These are phyloP conservation scores for Cladorhizidae sp. DNA, from an alignment of 37 sponge, comb jelly and placozoan genomes.

Conservation along the genomic window DNA sequence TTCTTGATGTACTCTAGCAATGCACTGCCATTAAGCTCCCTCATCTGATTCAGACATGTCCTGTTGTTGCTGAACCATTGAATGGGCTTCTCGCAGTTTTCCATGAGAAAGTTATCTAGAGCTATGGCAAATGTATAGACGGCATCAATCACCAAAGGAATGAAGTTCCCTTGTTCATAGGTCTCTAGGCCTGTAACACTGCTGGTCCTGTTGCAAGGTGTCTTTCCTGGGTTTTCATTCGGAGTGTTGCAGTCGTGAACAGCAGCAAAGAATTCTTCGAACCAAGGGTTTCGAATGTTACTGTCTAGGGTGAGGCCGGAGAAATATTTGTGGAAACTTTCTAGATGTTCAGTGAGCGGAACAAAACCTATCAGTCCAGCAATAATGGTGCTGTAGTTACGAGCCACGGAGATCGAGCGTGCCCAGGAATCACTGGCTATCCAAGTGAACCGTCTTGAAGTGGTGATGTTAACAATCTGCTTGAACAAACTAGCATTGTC, in stretches of 20 bases:
- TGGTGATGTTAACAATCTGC: neutral
- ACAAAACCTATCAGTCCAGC: slow-evolving; percentile 63
- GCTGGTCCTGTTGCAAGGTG: neutral
- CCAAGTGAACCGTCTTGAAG: slow-evolving; percentile 61
- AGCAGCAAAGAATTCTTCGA: slow-evolving; percentile 62
- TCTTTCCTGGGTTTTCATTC: neutral
- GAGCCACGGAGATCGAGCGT: slow-evolving; percentile 31
- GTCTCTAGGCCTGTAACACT: slow-evolving; percentile 33
- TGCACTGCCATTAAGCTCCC: slow-evolving; percentile 25
- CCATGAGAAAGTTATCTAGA: slow-evolving; percentile 60
- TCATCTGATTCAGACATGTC: slow-evolving; percentile 44
- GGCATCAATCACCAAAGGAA: slow-evolving; percentile 87
- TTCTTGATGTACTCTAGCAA: slow-evolving; percentile 52
- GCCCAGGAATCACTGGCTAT: slow-evolving; percentile 93
- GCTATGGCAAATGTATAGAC: slow-evolving; percentile 80
- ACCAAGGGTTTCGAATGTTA: slow-evolving; percentile 77
- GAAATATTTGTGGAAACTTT: slow-evolving; percentile 63
- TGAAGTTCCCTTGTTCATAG: slow-evolving; percentile 60
- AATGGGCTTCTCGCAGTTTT: slow-evolving; percentile 60
- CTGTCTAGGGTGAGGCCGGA: slow-evolving; percentile 48
- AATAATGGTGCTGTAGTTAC: slow-evolving; percentile 28
- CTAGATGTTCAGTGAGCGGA: slow-evolving; percentile 40
- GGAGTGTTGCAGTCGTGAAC: slow-evolving; percentile 45
- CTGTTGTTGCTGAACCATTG: slow-evolving; percentile 27
- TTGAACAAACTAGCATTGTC: slow-evolving; percentile 25